Evolutionary conservation across 2,888 invertebrate species (phyloP), one percentile per base, ranked within the genome.

Genomic region (Tenthredo notha): DNA sequence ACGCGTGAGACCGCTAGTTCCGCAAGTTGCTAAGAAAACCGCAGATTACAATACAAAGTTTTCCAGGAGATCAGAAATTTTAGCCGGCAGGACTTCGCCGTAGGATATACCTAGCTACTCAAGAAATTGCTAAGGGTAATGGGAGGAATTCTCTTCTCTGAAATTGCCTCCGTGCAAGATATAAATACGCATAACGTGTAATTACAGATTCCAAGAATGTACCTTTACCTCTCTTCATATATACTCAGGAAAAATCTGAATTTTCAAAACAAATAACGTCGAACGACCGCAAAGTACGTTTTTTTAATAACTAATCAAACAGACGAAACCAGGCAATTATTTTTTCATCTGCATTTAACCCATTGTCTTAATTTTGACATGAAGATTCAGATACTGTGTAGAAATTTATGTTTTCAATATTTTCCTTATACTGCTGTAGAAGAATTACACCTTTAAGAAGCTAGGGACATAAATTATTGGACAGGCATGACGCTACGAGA

Each of bases 1-100:
- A 90, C 89, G 90, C 67, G 80, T 80, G 54, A 21, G 40, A 50
- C 61, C 43, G 67, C 67, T 47, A 33, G 40, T 33, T 47, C 43
- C 29, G 37, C 37, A 67, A 67, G 29, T 43, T 82, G 6, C 18
- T 7, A 29, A 82, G 82, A 47, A 82, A 25, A 58, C 82, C 65
- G 67, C 83, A 50, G 70, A 83, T 83, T 67, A 83, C 67, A 83
- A 83, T 80, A 47, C 67, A 25, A 83, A 65, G 47, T 83, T 83
- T 83, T 67, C 47, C 47, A 83, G 67, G 47, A 25, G 67, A 83
- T 83, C 47, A 40, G 43, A 65, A 83, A 70, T 47, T 47, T 29
- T 25, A 77, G 29, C 50, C 77, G 18, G 21, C n/a, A 10, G 43
- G 43, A 15, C 18, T 77, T 47, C 33, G 54, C 50, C 7, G 3